Percentiles rank a stretch among this genome's conserved stretches.
Conservation (phyloP, 2,888 invertebrate species). For the Torymus aiolomorphi region DNA sequence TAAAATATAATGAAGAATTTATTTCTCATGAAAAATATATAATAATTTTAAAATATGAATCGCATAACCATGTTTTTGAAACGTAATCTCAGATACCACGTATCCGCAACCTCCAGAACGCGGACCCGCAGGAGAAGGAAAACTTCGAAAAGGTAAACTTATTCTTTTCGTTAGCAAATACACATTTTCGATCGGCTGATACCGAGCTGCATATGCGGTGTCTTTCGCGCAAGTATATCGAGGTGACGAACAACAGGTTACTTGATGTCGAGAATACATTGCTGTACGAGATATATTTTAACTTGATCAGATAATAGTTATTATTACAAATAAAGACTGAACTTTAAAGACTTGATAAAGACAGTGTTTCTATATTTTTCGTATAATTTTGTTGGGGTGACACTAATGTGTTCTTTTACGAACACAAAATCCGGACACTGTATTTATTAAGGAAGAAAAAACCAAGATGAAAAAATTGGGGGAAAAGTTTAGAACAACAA, state of each 20-base stretch:
- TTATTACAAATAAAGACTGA: conserved; percentile 33
- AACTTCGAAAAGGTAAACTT: conserved; percentile 81
- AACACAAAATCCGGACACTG: conserved; percentile 27
- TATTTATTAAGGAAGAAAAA: conserved; percentile 44
- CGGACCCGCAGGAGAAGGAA: conserved; percentile 80
- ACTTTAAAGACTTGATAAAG: conserved; percentile 51
- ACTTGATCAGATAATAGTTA: conserved; percentile 27
- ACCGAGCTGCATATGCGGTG: conserved; percentile 25
- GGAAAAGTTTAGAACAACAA: conserved; percentile 6
- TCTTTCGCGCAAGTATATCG: conserved; percentile 37
- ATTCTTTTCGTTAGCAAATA: conserved; percentile 66
- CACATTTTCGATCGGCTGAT: conserved; percentile 53
- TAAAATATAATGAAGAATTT: too few species aligned
- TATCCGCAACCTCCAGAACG: conserved; percentile 76
- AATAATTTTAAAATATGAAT: conserved; percentile 21
- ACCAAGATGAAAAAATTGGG: conserved; percentile 28
- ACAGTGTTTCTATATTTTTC: conserved; percentile 41
- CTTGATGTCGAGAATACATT: conserved; percentile 37
- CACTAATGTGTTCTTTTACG: conserved; percentile 20
- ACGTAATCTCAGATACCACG: conserved; percentile 74
- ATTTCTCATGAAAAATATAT: conserved; percentile 12
- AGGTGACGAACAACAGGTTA: conserved; percentile 43
- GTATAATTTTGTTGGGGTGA: conserved; percentile 17
- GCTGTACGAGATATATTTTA: conserved; percentile 38
- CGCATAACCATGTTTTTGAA: conserved; percentile 71